Base-by-base conservation (phyloP, 2,797 vertebrate species). In the Enteromius paludinosus region DNA sequence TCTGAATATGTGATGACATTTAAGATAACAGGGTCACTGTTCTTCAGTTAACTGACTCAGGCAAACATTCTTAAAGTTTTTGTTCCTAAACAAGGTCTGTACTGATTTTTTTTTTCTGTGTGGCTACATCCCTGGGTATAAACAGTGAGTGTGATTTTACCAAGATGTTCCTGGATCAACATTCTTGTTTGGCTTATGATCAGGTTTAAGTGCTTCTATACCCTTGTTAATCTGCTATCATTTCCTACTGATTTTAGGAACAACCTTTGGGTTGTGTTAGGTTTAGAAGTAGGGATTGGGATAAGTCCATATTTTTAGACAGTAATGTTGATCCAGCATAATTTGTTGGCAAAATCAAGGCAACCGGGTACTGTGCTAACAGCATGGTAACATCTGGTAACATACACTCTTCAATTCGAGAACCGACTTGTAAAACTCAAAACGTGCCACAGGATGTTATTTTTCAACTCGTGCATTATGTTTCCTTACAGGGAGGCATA, bases 371-470 rank as follows among this genome's bases (percentile, higher is more conserved):
- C 25, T 28, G 12, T 62, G 25, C 59, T 17, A 30, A 47, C 28
- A 43, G 43, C 65, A 70, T 47, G 79, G 73, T 65, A 54, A 75
- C 79, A 76, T 64, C 83, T 70, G 73, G 65, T 45, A 43, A 73
- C 71, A 68, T 8, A 41, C 33, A 25, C 64, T 61, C 74, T 65
- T 62, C 28, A 72, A 73, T 41, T 82, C 4, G 28, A 82, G 47
- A 66, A 47, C 59, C 28, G 59, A 30, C 52, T 74, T 72, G 7
- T 73, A 47, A 72, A 85, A 56, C 45, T 62, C 61, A 17, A 49
- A 71, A 79, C 74, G 70, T 70, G 75, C 28, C 30, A 23, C 70
- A 64, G 70, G 73, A 70, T 70, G 69, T 68, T 56, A 28, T 70
- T 62, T 78, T 25, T 73, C 47, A 77, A 78, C 70, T 78, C 20